Base-by-base conservation (phyloP, 2,888 invertebrate species). In the Embidobia sp. region DNA sequence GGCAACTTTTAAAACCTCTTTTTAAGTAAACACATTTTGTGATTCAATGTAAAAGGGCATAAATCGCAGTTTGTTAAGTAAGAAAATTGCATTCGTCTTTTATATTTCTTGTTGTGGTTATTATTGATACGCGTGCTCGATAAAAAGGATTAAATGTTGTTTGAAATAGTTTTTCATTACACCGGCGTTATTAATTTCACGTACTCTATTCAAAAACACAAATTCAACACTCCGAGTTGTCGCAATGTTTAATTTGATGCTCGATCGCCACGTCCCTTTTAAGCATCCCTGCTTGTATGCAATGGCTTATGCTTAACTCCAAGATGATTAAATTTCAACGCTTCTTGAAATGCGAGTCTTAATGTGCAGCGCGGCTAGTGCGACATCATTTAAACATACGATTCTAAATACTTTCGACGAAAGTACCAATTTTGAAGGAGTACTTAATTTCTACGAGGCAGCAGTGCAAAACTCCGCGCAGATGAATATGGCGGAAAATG, bases 361-460 rank as follows among this genome's bases (percentile, higher is more conserved):
- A 11, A 10, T 10, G 40, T 19, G 22, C 40, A 15, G 27, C 16
- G 55, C 53, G 16, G 16, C 16, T 40, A 8, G 16, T 33, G 16
- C n/a, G 18, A 26, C 15, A 18, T 46, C 46, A 35, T 26, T 29
- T 15, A 26, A 48, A 57, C 55, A 48, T 22, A 4, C 8, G 31
- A 44, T 44, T 55, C 40, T 18, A 18, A 8, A 16, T 33, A 35
- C 33, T 59, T 66, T 51, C 10, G 31, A 29, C 13, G 26, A 40
- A 37, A 59, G 44, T 66, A 48, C 51, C 49, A 44, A 74, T 66
- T 53, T 59, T 49, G 31, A 35, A 31, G 37, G 59, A 53, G 42
- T 53, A 15, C 31, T 40, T 61, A 22, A 42, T 63, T 67, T 74
- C 48, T n/a, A 18, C 27, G 35, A 49, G 4, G 53, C 27, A 40